Percentiles rank a stretch among this genome's conserved stretches.
Conservation (phyloP, 35 echinoderm and acorn worm species). For the Diadema setosum region DNA sequence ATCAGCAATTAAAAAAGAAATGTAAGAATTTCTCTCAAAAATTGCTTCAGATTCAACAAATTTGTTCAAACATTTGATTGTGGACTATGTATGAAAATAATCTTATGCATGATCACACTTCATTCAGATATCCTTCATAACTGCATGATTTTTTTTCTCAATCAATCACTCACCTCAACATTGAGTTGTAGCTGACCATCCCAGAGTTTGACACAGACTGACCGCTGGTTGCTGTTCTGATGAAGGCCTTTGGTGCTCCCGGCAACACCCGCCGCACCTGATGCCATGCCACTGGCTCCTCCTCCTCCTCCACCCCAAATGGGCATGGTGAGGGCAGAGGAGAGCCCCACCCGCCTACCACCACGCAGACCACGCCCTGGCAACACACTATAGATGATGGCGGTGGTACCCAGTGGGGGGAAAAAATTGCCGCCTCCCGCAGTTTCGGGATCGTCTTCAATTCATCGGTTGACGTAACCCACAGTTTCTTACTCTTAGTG, state of each 20-base stretch:
- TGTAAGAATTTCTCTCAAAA: too few relatives aligned
- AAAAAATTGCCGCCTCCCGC: too few relatives aligned
- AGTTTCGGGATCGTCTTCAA: too few relatives aligned
- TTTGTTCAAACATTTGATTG: background rate
- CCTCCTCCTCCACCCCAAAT: background rate
- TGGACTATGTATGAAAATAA: background rate
- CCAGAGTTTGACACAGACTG: background rate
- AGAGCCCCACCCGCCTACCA: background rate
- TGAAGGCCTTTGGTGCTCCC: background rate
- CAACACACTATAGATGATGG: too few relatives aligned
- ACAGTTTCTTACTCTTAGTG: too few relatives aligned
- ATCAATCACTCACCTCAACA: conserved; percentile 36
- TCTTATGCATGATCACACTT: background rate
- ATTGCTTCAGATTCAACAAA: background rate
- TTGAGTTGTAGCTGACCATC: conserved; percentile 24
- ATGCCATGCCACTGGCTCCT: background rate
- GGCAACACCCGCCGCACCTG: background rate
- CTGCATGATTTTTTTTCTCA: background rate
- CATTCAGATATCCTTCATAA: background rate
- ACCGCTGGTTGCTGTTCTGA: background rate
- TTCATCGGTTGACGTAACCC: too few relatives aligned
- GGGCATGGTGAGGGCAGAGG: conserved; percentile 10
- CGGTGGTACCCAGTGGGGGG: too few relatives aligned
- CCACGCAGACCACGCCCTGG: too few relatives aligned
- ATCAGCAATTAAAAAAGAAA: too few relatives aligned